Evolutionary conservation across 2,113 vertebrate genomes (phyloP).

Genomic region (Euleptes europaea): DNA sequence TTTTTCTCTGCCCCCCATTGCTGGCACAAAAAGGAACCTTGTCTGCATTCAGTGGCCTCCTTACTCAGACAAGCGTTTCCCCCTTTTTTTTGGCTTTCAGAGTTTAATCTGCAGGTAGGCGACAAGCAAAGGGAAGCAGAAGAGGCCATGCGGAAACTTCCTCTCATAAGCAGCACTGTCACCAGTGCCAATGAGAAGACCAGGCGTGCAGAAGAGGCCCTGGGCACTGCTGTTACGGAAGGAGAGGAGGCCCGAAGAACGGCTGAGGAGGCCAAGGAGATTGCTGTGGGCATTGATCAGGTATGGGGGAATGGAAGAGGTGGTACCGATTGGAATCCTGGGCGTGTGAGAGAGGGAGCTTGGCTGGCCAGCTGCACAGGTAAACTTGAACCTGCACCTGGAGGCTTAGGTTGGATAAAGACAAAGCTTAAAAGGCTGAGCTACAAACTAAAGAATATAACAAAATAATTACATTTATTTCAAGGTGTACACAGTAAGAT

Average conservation of each 20-base stretch:
- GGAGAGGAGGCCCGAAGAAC: constrained; percentile 55
- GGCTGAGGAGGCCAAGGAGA: constrained; percentile 59
- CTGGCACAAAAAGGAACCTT: neutral
- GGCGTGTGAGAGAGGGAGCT: neutral
- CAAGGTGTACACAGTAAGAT: too few relatives aligned
- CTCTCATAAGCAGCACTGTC: constrained; percentile 77
- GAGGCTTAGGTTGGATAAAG: neutral
- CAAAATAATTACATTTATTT: too few relatives aligned
- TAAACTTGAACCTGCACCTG: neutral
- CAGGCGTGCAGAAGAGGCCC: constrained; percentile 49
- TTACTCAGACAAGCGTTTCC: neutral
- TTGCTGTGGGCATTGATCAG: constrained; percentile 76
- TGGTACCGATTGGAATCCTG: too few relatives aligned
- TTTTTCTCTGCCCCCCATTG: too few relatives aligned
- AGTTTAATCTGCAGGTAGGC: constrained; percentile 83
- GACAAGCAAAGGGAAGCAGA: constrained; percentile 75
- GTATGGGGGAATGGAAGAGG: constrained; percentile 59
- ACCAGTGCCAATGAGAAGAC: constrained; percentile 74
- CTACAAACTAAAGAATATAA: too few relatives aligned
- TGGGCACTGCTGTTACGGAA: constrained; percentile 63
- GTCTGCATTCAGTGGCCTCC: neutral
- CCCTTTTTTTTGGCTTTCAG: constrained; percentile 65
- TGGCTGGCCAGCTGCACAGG: neutral
- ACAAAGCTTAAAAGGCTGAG: too few relatives aligned
- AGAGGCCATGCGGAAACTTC: constrained; percentile 81